phyloP scores from a whole-genome alignment of 1,140 invertebrate species.

The Metopolophium dirhodum region DNA sequence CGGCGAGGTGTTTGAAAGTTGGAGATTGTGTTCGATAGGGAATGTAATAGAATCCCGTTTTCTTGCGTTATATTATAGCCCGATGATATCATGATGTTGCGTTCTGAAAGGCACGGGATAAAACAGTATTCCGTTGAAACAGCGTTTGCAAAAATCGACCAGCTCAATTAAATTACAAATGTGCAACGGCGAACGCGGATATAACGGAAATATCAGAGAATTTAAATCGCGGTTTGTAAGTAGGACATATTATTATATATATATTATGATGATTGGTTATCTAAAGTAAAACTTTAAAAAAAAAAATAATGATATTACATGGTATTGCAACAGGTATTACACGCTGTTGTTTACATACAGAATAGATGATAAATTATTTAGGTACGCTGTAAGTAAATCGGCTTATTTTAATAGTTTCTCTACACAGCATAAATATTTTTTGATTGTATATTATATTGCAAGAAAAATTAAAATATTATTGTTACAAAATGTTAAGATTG shows the following conservation, averaged over 20 bases:
- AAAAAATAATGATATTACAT: not conserved
- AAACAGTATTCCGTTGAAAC: not conserved
- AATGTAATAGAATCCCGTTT: not conserved
- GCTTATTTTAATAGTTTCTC: too few relatives aligned
- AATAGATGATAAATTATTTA: too few relatives aligned
- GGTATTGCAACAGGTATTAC: too few relatives aligned
- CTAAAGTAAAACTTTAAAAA: not conserved
- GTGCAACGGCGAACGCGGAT: not conserved
- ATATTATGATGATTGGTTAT: not conserved
- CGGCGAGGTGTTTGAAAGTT: not conserved
- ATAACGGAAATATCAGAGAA: not conserved
- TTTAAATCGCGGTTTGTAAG: not conserved
- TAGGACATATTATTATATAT: not conserved
- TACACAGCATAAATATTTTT: too few relatives aligned
- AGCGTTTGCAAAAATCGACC: not conserved
- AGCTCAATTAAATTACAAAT: not conserved
- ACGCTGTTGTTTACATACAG: too few relatives aligned
- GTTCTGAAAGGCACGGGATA: not conserved
- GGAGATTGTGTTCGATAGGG: not conserved
- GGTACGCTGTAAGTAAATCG: too few relatives aligned
- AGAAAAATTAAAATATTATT: too few relatives aligned
- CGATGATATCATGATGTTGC: not conserved
- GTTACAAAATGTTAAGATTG: too few relatives aligned
- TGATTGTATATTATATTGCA: too few relatives aligned
- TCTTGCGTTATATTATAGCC: not conserved